Percentiles rank a stretch among this genome's conserved stretches.
Conservation (phyloP, 2,888 invertebrate genomes). For the Platypus cylindrus region DNA sequence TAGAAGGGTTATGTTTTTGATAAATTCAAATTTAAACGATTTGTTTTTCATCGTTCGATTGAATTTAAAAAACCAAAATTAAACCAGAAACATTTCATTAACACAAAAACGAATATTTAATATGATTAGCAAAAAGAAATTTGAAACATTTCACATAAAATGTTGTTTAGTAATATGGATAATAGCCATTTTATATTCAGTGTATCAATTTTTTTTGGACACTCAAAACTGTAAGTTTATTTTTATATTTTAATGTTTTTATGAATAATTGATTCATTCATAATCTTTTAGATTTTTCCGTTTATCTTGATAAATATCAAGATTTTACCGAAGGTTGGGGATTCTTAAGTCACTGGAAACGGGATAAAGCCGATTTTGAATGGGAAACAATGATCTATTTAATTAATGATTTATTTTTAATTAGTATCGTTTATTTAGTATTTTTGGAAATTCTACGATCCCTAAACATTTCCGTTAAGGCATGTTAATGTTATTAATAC, state of each 20-base stretch:
- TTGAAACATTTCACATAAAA: constrained; percentile 5
- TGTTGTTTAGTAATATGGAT: constrained; percentile 8
- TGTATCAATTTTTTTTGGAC: constrained; percentile 6
- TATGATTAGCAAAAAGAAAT: constrained; percentile 3
- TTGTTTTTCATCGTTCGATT: too few relatives aligned
- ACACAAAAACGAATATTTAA: background rate
- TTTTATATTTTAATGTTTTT: background rate
- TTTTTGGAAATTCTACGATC: constrained; percentile 40
- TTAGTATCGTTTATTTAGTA: constrained; percentile 42
- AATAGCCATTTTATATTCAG: constrained; percentile 8
- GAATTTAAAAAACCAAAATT: too few relatives aligned
- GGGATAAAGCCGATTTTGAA: constrained; percentile 58
- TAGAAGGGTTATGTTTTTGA: too few relatives aligned
- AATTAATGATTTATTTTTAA: constrained; percentile 40
- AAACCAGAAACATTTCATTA: too few relatives aligned
- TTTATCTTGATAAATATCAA: constrained; percentile 33
- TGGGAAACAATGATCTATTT: constrained; percentile 54
- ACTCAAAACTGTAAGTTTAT: constrained; percentile 8
- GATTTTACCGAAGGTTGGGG: constrained; percentile 48
- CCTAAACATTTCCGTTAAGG: background rate
- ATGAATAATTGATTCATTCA: constrained; percentile 1
- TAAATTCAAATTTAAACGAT: too few relatives aligned
- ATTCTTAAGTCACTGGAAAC: constrained; percentile 38
- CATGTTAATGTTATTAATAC: background rate
- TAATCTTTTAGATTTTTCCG: constrained; percentile 31